Percentiles rank a stretch among this genome's conserved stretches.
These are phyloP conservation scores for Poicephalus meyeri DNA, from an alignment of 2,113 vertebrate species.

Conservation along the genomic window DNA sequence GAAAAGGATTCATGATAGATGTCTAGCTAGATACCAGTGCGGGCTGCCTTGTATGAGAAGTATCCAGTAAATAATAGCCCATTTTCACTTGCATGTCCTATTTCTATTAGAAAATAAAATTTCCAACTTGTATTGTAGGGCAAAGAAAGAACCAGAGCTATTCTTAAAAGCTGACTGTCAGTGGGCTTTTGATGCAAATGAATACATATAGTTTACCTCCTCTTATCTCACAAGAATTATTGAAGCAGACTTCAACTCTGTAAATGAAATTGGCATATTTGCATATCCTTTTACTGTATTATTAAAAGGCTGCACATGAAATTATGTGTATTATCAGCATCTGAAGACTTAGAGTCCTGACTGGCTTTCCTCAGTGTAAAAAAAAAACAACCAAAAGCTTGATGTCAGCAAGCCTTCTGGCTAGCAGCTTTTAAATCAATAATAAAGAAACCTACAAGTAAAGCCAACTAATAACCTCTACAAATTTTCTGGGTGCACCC, in stretches of 20 bases:
- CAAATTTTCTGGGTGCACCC: background rate
- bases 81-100: background rate
- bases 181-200: conserved; percentile 25
- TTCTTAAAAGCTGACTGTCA: conserved; percentile 30
- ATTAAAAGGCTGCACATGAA: conserved; percentile 32
- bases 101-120: conserved; percentile 23
- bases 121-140: background rate
- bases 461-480: conserved; percentile 17
- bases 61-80: background rate
- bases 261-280: conserved; percentile 50
- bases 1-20: background rate
- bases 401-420: conserved; percentile 1
- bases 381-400: background rate
- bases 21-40: background rate
- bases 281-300: conserved; percentile 47
- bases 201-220: conserved; percentile 42
- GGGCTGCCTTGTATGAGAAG: background rate
- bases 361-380: background rate
- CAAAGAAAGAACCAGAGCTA: background rate
- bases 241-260: conserved; percentile 35
- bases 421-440: conserved; percentile 25
- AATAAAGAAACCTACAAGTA: background rate
- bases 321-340: conserved; percentile 9
- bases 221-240: conserved; percentile 41
- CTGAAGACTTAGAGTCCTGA: background rate